Conservation (phyloP, 2,888 invertebrate species). For the Ischnura elegans region DNA sequence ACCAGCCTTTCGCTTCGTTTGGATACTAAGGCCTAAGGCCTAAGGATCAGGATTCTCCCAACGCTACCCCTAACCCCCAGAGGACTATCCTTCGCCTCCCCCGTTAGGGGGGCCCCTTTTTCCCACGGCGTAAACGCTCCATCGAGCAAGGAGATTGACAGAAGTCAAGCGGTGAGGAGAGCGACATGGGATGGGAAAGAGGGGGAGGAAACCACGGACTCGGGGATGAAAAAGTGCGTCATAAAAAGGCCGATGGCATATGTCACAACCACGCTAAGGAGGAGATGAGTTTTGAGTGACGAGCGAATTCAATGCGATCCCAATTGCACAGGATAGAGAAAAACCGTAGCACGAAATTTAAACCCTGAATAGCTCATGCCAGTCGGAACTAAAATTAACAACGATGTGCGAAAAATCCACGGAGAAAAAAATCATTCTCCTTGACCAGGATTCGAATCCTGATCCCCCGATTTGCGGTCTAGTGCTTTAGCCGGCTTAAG, state of each 20-base stretch:
- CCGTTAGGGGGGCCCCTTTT: neutral
- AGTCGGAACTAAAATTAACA: too few relatives aligned
- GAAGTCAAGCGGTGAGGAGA: constrained; percentile 63
- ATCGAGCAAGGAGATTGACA: constrained; percentile 64
- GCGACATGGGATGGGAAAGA: neutral
- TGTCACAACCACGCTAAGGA: neutral
- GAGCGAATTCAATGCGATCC: neutral
- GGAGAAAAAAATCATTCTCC: too few relatives aligned
- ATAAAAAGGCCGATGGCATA: neutral
- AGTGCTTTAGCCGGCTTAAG: too few relatives aligned
- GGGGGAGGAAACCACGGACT: too few relatives aligned
- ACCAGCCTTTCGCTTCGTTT: neutral
- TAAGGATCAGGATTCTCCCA: neutral
- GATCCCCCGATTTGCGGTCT: too few relatives aligned
- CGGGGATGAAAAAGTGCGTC: neutral
- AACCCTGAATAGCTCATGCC: too few relatives aligned
- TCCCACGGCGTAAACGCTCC: constrained; percentile 49
- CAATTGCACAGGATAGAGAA: neutral
- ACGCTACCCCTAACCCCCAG: neutral
- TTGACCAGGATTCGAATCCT: too few relatives aligned
- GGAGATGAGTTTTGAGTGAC: neutral
- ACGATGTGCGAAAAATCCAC: too few relatives aligned
- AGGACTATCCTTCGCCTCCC: constrained; percentile 16
- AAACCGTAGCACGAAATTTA: too few relatives aligned
- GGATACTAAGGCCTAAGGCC: neutral